These are phyloP conservation scores for Boulengeromyrus knoepffleri DNA, from an alignment of 2,113 vertebrate genomes.

Conservation along the genomic window DNA sequence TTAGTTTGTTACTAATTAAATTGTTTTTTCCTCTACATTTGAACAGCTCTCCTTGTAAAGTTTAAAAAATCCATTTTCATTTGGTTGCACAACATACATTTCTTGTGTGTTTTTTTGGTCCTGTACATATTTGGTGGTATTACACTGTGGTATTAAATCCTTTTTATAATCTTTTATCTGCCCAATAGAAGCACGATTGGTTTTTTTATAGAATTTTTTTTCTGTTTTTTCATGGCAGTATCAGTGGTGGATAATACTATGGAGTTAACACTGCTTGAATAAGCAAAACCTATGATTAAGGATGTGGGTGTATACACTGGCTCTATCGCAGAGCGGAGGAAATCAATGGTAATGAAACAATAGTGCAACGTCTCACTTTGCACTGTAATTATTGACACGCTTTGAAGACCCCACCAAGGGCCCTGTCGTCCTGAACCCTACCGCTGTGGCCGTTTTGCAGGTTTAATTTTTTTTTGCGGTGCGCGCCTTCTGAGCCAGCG, in stretches of 20 bases:
- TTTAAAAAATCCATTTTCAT: not conserved
- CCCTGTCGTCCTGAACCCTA: not conserved
- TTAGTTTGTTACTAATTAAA: not conserved
- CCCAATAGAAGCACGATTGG: not conserved
- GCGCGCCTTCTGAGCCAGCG: not conserved
- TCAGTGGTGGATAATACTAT: slow-evolving; percentile 72
- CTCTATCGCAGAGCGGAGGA: slow-evolving; percentile 69
- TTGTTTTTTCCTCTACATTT: not conserved
- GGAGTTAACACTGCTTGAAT: slow-evolving; percentile 67
- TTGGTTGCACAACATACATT: not conserved
- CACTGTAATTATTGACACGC: slow-evolving; percentile 65
- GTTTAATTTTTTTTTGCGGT: not conserved
- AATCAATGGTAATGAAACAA: slow-evolving; percentile 88
- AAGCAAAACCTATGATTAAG: slow-evolving; percentile 85
- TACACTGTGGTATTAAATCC: not conserved
- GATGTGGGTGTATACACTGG: slow-evolving; percentile 70
- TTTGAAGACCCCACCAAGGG: slow-evolving; percentile 51
- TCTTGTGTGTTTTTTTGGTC: not conserved
- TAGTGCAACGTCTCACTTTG: slow-evolving; percentile 70
- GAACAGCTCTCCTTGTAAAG: not conserved
- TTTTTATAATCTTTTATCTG: slow-evolving; percentile 4
- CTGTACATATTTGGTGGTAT: not conserved
- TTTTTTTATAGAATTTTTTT: slow-evolving; percentile 20
- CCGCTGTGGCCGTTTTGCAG: not conserved
- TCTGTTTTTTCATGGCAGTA: slow-evolving; percentile 46